Conservation (phyloP, 2,797 vertebrate genomes). For the Anguilla anguilla region DNA sequence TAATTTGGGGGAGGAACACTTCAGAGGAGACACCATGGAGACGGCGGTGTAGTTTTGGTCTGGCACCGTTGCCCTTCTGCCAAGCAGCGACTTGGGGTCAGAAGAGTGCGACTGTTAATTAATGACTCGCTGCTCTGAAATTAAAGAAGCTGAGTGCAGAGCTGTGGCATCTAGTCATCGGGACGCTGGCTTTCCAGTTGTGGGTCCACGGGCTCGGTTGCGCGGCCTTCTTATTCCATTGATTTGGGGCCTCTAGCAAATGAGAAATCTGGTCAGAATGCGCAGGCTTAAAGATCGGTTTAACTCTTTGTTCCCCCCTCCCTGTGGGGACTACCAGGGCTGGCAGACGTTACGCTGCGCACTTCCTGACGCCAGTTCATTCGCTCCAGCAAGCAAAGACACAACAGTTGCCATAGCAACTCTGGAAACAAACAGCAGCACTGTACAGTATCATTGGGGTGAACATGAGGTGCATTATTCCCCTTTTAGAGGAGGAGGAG, state of each 20-base stretch:
- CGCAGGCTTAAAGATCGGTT: not conserved
- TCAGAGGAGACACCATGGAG: conserved; percentile 20
- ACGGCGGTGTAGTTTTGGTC: conserved; percentile 14
- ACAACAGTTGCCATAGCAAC: conserved; percentile 65
- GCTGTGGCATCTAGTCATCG: not conserved
- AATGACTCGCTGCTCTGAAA: conserved; percentile 18
- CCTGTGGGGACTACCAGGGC: conserved; percentile 38
- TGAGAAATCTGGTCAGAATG: conserved; percentile 7
- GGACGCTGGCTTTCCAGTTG: not conserved
- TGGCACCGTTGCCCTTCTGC: conserved; percentile 19
- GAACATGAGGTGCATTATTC: conserved; percentile 30
- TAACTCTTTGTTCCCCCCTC: conserved; percentile 36
- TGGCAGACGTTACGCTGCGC: conserved; percentile 41
- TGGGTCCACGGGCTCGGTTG: not conserved
- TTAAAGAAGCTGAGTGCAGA: not conserved
- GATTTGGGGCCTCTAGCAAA: conserved; percentile 4
- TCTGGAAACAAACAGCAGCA: conserved; percentile 59
- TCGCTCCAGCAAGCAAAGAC: conserved; percentile 51
- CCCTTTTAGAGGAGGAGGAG: conserved; percentile 26
- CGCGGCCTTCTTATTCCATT: not conserved
- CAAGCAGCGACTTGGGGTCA: not conserved
- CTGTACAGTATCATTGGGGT: conserved; percentile 40
- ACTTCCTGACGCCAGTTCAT: conserved; percentile 54
- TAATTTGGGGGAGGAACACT: conserved; percentile 2
- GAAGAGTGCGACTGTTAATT: conserved; percentile 21